A percentile compares a stretch with the other conserved stretches of the same genome.
Evolutionary conservation across 2,888 invertebrate genomes (phyloP).

Genomic region (Penaeus monodon): DNA sequence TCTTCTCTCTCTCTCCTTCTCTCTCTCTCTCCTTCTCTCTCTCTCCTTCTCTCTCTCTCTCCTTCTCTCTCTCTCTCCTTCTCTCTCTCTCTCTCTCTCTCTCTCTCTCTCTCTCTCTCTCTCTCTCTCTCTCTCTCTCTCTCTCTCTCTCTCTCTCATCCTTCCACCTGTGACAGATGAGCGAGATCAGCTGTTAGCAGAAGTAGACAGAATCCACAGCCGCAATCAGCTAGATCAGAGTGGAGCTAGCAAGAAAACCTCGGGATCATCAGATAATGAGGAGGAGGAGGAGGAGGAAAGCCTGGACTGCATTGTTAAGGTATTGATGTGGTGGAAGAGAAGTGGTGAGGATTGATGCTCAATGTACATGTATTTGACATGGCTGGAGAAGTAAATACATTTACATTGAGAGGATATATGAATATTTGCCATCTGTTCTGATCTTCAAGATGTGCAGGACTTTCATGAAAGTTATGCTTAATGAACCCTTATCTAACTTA

Average conservation of each 20-base stretch:
- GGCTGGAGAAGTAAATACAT: neutral
- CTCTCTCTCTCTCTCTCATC: neutral
- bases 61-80: no score
- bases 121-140: no score
- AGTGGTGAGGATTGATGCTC: neutral
- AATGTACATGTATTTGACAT: neutral
- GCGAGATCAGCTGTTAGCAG: conserved; percentile 79
- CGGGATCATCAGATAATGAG: conserved; percentile 68
- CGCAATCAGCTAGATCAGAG: conserved; percentile 67
- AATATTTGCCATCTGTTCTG: no score
- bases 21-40: neutral
- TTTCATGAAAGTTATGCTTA: no score
- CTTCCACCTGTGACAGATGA: conserved; percentile 74
- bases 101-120: no score
- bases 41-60: neutral
- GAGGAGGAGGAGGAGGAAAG: conserved; percentile 73
- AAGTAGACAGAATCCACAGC: conserved; percentile 74
- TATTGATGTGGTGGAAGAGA: conserved; percentile 65
- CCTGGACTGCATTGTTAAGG: conserved; percentile 85
- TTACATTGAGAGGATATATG: no score
- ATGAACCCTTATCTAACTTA: no score
- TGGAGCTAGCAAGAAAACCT: conserved; percentile 68
- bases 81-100: no score
- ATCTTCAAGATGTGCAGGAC: no score
- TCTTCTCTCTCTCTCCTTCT: neutral